Evolutionary conservation across 2,888 invertebrate species (phyloP).

Genomic region (Drosophila affinis): DNA sequence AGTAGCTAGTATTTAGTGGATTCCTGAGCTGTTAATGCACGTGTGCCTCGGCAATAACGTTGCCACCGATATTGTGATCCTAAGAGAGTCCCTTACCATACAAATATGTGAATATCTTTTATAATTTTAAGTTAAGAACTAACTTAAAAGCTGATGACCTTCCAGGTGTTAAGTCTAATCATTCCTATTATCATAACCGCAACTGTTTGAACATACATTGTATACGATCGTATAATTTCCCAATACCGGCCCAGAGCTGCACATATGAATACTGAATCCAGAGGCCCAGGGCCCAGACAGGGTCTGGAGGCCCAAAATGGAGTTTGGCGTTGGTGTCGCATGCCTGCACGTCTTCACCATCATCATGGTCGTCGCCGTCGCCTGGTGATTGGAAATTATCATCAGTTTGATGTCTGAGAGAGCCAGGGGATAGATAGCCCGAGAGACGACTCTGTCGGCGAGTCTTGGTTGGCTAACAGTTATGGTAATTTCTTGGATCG

Average conservation of each 20-base stretch:
- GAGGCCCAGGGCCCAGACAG: slow-evolving; percentile 18
- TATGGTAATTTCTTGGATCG: slow-evolving; percentile 74
- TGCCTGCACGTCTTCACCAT: slow-evolving; percentile 61
- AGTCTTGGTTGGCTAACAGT: slow-evolving; percentile 54
- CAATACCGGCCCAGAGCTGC: slow-evolving; percentile 27
- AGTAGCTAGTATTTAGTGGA: too few species aligned
- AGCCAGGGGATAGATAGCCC: slow-evolving; percentile 14
- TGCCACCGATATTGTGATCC: too few species aligned
- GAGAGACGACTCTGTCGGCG: slow-evolving; percentile 12
- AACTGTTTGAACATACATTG: background rate
- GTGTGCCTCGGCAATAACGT: too few species aligned
- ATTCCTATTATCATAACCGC: background rate
- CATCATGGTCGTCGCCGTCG: background rate
- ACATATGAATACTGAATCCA: slow-evolving; percentile 52
- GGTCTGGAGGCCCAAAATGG: slow-evolving; percentile 40
- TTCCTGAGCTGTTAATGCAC: too few species aligned
- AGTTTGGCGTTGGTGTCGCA: slow-evolving; percentile 49
- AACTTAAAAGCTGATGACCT: background rate
- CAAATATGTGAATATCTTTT: too few species aligned
- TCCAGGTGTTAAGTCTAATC: background rate
- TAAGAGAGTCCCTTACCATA: too few species aligned
- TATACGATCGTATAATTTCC: slow-evolving; percentile 14
- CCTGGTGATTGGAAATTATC: slow-evolving; percentile 34
- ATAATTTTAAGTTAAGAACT: too few species aligned
- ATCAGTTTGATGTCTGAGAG: slow-evolving; percentile 6